phyloP scores from a whole-genome alignment of 2,888 invertebrate genomes.

The Microctonus brassicae region DNA sequence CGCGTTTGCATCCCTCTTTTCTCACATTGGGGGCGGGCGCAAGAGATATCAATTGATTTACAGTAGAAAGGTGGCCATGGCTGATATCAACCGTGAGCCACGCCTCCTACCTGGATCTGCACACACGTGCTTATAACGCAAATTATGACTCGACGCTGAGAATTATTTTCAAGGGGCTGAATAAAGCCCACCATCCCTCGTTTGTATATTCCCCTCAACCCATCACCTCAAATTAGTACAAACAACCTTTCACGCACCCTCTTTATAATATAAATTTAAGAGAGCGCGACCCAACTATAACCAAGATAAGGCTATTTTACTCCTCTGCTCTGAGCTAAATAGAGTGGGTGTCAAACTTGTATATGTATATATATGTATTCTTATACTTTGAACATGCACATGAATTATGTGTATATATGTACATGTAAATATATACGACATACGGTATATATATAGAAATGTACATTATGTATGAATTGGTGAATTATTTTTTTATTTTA shows the following conservation, averaged over 20 bases:
- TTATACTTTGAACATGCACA: too few relatives aligned
- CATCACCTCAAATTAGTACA: constrained; percentile 18
- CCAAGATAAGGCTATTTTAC: neutral
- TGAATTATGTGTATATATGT: neutral
- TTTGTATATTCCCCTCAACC: constrained; percentile 11
- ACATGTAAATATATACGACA: too few relatives aligned
- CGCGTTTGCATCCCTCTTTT: constrained; percentile 39
- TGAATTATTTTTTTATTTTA: too few relatives aligned
- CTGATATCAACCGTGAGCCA: constrained; percentile 65
- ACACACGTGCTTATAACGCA: constrained; percentile 22
- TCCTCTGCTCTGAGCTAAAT: neutral
- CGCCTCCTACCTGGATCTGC: constrained; percentile 57
- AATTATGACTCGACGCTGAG: constrained; percentile 10
- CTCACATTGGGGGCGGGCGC: constrained; percentile 39
- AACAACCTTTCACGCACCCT: constrained; percentile 10
- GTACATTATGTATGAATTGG: too few relatives aligned
- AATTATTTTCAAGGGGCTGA: neutral
- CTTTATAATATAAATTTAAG: constrained; percentile 37
- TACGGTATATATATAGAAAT: too few relatives aligned
- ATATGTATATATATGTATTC: too few relatives aligned
- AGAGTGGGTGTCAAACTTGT: neutral
- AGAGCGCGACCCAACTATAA: neutral
- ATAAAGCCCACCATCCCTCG: constrained; percentile 8
- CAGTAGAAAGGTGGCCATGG: constrained; percentile 69
- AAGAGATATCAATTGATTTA: constrained; percentile 69